Conservation (phyloP, 2,888 invertebrate species). For the Hydrotaea diabolus region DNA sequence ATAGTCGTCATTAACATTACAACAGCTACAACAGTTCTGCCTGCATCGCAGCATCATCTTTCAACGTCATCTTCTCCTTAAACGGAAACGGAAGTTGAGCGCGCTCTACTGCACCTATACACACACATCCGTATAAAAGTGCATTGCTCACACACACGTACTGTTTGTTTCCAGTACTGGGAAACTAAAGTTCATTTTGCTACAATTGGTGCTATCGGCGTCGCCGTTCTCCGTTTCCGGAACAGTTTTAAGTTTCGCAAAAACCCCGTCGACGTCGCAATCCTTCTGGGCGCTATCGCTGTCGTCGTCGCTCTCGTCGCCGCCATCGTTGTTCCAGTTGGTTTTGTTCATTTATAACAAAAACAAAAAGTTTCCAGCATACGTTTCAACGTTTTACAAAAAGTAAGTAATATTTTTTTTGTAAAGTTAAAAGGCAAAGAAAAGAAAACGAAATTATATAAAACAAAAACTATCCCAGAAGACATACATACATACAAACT, state of each 20-base stretch:
- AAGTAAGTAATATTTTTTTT: constrained; percentile 68
- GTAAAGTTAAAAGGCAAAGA: neutral
- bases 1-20: neutral
- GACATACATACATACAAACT: too few species aligned
- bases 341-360: constrained; percentile 41
- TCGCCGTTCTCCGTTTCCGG: neutral
- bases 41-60: too few species aligned
- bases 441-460: too few species aligned
- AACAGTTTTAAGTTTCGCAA: neutral
- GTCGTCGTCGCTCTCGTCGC: neutral
- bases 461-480: too few species aligned
- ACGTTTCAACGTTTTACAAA: constrained; percentile 70
- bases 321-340: constrained; percentile 31
- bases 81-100: constrained; percentile 43
- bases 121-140: neutral
- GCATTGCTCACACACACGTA: neutral
- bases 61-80: neutral
- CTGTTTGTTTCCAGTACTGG: neutral
- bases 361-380: constrained; percentile 67
- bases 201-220: neutral
- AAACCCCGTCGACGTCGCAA: neutral
- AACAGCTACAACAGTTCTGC: too few species aligned
- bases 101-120: too few species aligned
- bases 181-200: neutral
- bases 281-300: neutral